Evolutionary conservation across 64 coral and sea anemone genomes (phyloP).

Genomic region (Porites australiensis): DNA sequence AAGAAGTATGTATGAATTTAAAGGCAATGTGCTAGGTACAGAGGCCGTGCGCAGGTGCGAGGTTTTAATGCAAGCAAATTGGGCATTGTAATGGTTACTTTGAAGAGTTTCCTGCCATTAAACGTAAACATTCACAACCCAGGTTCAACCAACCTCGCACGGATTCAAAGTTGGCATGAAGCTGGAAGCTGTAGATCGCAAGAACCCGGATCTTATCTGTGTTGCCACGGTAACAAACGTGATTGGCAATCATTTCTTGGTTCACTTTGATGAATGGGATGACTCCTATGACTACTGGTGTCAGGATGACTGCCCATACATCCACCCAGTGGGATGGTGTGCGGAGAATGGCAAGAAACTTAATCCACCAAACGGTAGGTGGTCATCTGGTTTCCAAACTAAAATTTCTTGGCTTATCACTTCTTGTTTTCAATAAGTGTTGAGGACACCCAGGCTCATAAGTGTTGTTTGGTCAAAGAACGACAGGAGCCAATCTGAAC

Average conservation of each 20-base stretch:
- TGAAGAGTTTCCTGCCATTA: not conserved
- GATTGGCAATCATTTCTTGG: conserved; percentile 96
- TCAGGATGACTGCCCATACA: conserved; percentile 95
- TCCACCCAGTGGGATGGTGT: conserved; percentile 96
- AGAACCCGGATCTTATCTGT: conserved; percentile 98
- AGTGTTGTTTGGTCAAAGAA: too few relatives aligned
- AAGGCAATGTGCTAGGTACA: too few relatives aligned
- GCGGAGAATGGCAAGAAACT: conserved; percentile 86
- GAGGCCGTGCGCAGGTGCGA: too few relatives aligned
- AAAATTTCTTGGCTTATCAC: not conserved
- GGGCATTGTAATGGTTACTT: too few relatives aligned
- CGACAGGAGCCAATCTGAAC: too few relatives aligned
- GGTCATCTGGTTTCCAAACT: conserved; percentile 16
- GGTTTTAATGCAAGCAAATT: too few relatives aligned
- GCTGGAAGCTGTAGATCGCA: conserved; percentile 96
- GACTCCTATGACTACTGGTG: conserved; percentile 99
- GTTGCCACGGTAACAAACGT: conserved; percentile 98
- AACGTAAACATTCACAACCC: not conserved
- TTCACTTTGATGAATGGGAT: conserved; percentile 99
- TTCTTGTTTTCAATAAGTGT: too few relatives aligned
- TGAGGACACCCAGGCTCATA: too few relatives aligned
- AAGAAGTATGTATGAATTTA: too few relatives aligned
- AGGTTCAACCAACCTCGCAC: conserved; percentile 78
- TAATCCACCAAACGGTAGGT: conserved; percentile 88
- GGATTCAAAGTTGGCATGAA: conserved; percentile 97